Conservation (phyloP, 2,888 invertebrate genomes). For the Macropis europaea region DNA sequence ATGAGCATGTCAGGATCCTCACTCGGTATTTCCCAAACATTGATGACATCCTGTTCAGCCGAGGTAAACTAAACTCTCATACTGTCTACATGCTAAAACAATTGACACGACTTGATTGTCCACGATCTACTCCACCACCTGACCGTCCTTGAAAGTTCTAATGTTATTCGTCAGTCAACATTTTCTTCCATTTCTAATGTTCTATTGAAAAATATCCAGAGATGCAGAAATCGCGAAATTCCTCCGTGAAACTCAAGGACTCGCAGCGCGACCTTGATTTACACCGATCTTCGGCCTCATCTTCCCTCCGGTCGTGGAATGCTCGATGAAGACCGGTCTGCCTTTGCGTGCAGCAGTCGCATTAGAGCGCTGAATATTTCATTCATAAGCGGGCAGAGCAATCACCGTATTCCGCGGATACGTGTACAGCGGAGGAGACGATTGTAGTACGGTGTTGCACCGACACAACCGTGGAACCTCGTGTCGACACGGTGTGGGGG, state of each 20-base stretch:
- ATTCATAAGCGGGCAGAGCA: conserved; percentile 74
- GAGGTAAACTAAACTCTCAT: too few species aligned
- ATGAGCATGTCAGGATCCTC: too few species aligned
- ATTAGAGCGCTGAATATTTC: conserved; percentile 78
- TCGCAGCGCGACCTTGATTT: conserved; percentile 45
- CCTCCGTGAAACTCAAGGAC: conserved; percentile 21
- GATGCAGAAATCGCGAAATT: neutral
- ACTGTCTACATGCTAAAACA: too few species aligned
- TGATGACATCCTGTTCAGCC: too few species aligned
- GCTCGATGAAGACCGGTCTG: conserved; percentile 62
- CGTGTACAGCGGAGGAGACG: conserved; percentile 33
- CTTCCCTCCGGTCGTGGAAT: conserved; percentile 21
- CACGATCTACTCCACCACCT: too few species aligned
- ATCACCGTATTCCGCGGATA: conserved; percentile 70
- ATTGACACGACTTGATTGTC: too few species aligned
- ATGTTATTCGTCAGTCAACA: too few species aligned
- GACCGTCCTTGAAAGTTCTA: too few species aligned
- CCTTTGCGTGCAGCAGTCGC: conserved; percentile 74
- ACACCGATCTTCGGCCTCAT: conserved; percentile 19
- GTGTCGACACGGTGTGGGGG: too few species aligned
- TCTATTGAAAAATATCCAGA: too few species aligned
- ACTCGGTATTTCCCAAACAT: too few species aligned
- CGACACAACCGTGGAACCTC: conserved; percentile 27
- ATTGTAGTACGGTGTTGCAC: conserved; percentile 46
- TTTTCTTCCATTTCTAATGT: too few species aligned